Evolutionary conservation across 1,140 invertebrate species (phyloP), one percentile per base, ranked within the genome.

Genomic region (Sarcophaga bullata): DNA sequence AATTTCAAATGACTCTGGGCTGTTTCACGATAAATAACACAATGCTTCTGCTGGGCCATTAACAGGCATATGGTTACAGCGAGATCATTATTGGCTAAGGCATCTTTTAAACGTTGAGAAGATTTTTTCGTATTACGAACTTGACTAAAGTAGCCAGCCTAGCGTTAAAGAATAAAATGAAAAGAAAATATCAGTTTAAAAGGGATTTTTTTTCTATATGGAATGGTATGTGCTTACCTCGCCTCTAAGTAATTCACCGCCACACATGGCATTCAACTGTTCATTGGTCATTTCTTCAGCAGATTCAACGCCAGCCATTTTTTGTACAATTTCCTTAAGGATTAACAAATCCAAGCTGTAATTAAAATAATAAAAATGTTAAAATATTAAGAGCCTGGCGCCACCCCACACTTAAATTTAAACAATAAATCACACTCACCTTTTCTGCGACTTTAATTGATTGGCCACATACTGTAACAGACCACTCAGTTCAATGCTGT

Each of bases 291-390:
- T 96, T 91, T 99, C 98, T 90, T 99, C 97, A 8, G 95, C 95
- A 7, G 98, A 95, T 92, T 99, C 98, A 83, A 99, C 97, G 3
- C 98, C 98, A 13, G 98, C 96, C 98, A 99, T 99, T 92, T 99
- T 99, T 91, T 99, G 97, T 81, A 99, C 96, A 85, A 99, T 97
- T 92, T 99, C 99, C 91, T 99, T 97, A 73, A 99, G 91, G 85
- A 99, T 95, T 37, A 99, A 91, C 83, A 99, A 91, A 92, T 99
- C 98, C 90, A 98, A 93, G 91, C 97, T 97, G n/a, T 11, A 75
- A 80, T 58, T 7, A 8, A 47, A 81, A 15, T 48, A 68, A 58
- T 54, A 54, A 76, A 25, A 73, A 49, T 47, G 10, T 50, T 48
- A 46, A 13, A n/a, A n/a, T n/a, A 2, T 37, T 2, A 37, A 37